Evolutionary conservation across 1,140 invertebrate genomes (phyloP).

Genomic region (Magallana ariakensis): DNA sequence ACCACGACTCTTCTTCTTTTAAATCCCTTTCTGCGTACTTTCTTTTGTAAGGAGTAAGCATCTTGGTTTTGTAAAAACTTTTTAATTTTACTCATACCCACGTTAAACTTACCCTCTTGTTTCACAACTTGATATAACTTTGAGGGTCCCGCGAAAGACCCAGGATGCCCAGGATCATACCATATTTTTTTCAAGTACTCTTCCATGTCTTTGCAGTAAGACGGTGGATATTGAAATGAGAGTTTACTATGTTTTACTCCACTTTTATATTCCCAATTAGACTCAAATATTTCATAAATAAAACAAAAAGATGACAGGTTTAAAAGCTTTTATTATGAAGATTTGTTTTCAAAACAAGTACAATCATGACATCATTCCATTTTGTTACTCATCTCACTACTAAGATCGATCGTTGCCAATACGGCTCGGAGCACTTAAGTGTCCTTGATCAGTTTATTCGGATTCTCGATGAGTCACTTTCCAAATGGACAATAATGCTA

Average conservation of each 20-base stretch:
- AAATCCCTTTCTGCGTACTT: background rate
- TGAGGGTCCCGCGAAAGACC: conserved; percentile 39
- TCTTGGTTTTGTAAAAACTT: conserved; percentile 49
- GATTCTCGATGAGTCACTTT: background rate
- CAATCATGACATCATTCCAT: background rate
- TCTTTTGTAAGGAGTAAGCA: conserved; percentile 39
- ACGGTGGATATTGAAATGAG: too few relatives aligned
- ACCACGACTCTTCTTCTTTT: conserved; percentile 40
- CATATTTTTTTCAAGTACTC: conserved; percentile 43
- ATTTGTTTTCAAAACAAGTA: background rate
- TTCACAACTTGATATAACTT: conserved; percentile 46
- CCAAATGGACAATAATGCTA: too few relatives aligned
- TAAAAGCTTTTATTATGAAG: background rate
- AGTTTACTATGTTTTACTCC: too few relatives aligned
- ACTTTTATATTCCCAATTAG: too few relatives aligned
- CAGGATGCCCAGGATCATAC: conserved; percentile 43
- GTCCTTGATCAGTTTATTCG: too few relatives aligned
- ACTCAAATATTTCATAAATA: too few relatives aligned
- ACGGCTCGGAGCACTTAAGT: too few relatives aligned
- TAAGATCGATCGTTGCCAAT: too few relatives aligned
- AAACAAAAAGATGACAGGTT: background rate
- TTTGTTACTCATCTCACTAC: too few relatives aligned
- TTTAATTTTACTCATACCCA: conserved; percentile 37
- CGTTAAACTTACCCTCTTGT: conserved; percentile 50
- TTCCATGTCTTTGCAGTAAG: background rate